A percentile compares a stretch with the other conserved stretches of the same genome.
Conservation (phyloP, 1,140 invertebrate genomes). For the Helicoverpa armigera region DNA sequence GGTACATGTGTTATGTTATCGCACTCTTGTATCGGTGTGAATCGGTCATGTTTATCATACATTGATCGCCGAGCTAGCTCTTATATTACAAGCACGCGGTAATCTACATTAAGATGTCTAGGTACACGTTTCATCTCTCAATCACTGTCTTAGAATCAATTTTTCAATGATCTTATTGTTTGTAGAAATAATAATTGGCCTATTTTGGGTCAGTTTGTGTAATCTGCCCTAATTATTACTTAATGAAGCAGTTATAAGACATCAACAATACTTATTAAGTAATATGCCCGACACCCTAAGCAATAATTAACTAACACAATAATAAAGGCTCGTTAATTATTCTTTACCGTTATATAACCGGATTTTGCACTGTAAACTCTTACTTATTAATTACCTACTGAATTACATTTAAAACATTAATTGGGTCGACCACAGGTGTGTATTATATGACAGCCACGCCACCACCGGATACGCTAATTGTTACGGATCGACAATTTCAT, state of each 20-base stretch:
- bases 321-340: too few species aligned
- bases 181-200: too few species aligned
- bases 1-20: background rate
- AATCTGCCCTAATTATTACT: too few species aligned
- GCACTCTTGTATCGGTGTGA: conserved; percentile 13
- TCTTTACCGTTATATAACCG: background rate
- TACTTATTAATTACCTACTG: conserved; percentile 7
- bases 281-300: too few species aligned
- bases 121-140: too few species aligned
- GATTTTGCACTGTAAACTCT: background rate
- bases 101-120: background rate
- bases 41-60: conserved; percentile 3
- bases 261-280: too few species aligned
- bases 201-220: too few species aligned
- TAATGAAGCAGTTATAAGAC: too few species aligned
- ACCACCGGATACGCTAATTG: conserved; percentile 25
- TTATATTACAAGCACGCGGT: background rate
- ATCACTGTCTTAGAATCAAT: too few species aligned
- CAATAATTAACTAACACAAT: too few species aligned
- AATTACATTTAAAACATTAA: conserved; percentile 28
- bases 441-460: background rate
- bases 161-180: too few species aligned
- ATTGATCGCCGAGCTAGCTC: conserved; percentile 2
- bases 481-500: conserved; percentile 23
- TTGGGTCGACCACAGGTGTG: conserved; percentile 17